phyloP scores from a whole-genome alignment of 2,797 vertebrate species.

The Valencia hispanica region DNA sequence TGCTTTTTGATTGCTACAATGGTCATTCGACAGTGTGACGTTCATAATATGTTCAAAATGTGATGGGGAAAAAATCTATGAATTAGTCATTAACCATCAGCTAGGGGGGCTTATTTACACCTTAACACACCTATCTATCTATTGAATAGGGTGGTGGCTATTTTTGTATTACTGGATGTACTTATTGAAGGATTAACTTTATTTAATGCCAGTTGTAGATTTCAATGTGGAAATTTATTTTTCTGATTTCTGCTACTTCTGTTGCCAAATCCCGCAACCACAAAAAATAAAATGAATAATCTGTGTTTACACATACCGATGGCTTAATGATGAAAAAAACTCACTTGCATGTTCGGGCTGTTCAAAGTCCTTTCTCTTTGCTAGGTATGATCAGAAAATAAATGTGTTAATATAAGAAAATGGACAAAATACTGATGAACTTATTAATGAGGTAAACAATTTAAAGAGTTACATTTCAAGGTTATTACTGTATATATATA shows the following conservation, averaged over 20 bases:
- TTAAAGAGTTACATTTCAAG: constrained; percentile 5
- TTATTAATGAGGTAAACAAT: not conserved
- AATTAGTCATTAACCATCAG: constrained; percentile 28
- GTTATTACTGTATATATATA: not conserved
- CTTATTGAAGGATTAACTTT: not conserved
- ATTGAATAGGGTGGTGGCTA: not conserved
- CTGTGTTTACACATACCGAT: not conserved
- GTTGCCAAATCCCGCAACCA: not conserved
- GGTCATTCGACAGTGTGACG: constrained; percentile 17
- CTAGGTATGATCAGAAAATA: not conserved
- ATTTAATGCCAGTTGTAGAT: not conserved
- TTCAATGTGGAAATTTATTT: not conserved
- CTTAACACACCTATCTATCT: constrained; percentile 9
- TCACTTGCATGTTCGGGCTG: not conserved
- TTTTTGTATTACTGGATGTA: not conserved
- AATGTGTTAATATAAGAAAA: not conserved
- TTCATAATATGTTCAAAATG: constrained; percentile 26
- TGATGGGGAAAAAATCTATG: constrained; percentile 52
- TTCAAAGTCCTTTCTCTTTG: not conserved
- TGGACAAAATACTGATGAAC: not conserved
- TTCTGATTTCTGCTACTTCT: not conserved
- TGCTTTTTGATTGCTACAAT: constrained; percentile 22
- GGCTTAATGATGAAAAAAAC: not conserved
- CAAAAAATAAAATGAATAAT: not conserved
- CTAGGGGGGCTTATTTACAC: not conserved